These are phyloP conservation scores for Lampris incognitus DNA, from an alignment of 2,113 vertebrate species.

Conservation along the genomic window DNA sequence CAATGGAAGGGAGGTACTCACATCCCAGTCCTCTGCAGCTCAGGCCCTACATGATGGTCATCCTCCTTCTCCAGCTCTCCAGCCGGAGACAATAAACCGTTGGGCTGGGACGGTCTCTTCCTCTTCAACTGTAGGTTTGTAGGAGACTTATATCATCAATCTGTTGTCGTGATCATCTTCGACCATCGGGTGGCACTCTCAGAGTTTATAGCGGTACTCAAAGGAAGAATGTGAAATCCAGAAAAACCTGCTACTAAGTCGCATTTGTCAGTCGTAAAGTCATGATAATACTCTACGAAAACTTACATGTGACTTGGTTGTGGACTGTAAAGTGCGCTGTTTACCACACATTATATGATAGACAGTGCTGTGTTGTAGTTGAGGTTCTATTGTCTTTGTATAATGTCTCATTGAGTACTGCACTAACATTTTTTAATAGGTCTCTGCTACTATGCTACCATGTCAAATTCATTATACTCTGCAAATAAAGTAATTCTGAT, in stretches of 20 bases:
- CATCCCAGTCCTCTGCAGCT: constrained; percentile 93
- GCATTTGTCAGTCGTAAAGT: too few species aligned
- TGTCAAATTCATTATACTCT: too few species aligned
- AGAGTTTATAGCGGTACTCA: not conserved
- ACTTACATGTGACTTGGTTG: too few species aligned
- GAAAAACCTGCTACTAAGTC: not conserved
- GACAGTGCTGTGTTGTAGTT: too few species aligned
- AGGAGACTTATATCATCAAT: not conserved
- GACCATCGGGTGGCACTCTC: constrained; percentile 30
- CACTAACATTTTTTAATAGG: too few species aligned
- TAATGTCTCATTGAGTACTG: too few species aligned
- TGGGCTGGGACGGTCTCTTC: constrained; percentile 90
- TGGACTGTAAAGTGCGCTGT: too few species aligned
- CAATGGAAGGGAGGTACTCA: constrained; percentile 68
- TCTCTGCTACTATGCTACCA: too few species aligned
- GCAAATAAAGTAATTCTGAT: too few species aligned
- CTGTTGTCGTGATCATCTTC: constrained; percentile 11
- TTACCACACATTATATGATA: too few species aligned
- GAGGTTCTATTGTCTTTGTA: too few species aligned
- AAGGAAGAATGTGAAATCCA: not conserved
- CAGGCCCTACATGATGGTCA: constrained; percentile 87
- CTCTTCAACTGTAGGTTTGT: constrained; percentile 86
- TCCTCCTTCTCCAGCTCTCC: constrained; percentile 86
- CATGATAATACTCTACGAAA: too few species aligned
- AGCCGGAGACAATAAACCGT: constrained; percentile 84